phyloP scores from a whole-genome alignment of 2,113 vertebrate genomes.

The Cyrtonyx montezumae region DNA sequence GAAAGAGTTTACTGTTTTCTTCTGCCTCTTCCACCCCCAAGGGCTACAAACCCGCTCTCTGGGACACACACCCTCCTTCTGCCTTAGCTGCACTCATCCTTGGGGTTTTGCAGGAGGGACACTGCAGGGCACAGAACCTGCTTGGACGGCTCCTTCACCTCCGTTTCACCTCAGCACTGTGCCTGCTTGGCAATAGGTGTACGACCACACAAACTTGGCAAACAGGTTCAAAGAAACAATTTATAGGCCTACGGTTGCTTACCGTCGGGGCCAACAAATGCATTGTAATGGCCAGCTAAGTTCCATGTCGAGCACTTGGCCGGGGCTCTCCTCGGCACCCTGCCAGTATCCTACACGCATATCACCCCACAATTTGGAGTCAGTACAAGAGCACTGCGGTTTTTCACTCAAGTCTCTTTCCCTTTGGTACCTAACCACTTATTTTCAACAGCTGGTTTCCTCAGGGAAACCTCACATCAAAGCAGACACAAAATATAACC shows the following conservation, averaged over 20 bases:
- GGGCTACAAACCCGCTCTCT: background rate
- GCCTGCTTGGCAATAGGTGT: background rate
- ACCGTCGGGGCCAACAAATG: background rate
- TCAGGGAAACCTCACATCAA: background rate
- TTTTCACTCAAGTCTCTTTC: background rate
- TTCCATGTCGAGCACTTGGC: background rate
- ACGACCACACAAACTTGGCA: background rate
- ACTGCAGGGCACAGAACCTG: background rate
- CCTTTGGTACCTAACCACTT: background rate
- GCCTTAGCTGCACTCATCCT: background rate
- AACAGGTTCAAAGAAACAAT: background rate
- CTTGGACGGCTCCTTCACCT: background rate
- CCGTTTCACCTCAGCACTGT: background rate
- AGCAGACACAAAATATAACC: background rate
- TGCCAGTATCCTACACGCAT: constrained; percentile 5
- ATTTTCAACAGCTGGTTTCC: constrained; percentile 7
- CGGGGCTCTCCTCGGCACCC: background rate
- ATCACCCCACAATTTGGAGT: background rate
- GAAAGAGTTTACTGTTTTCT: background rate
- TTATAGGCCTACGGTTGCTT: background rate
- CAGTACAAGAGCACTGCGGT: background rate
- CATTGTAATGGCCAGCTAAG: background rate
- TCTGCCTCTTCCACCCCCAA: background rate
- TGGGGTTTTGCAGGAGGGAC: background rate
- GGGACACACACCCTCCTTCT: background rate